Conservation (phyloP, 2,888 invertebrate genomes). For the Synergus japonicus region DNA sequence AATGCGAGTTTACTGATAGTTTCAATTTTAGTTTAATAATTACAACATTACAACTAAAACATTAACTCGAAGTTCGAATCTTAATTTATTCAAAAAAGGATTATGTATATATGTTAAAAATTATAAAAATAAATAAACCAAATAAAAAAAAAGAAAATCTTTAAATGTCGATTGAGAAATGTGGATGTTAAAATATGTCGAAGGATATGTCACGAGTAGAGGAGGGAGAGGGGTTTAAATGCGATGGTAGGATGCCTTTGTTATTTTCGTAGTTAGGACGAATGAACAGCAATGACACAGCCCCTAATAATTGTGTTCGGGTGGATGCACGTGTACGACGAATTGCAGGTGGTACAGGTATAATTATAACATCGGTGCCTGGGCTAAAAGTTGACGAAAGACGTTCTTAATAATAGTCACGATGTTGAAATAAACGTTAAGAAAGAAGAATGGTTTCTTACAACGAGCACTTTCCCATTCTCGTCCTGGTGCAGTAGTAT, state of each 20-base stretch:
- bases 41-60: too few relatives aligned
- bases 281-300: conserved; percentile 26
- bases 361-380: conserved; percentile 64
- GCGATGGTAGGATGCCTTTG: background rate
- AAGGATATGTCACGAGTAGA: too few relatives aligned
- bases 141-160: background rate
- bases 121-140: background rate
- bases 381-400: conserved; percentile 64
- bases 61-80: too few relatives aligned
- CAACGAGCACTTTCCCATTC: conserved; percentile 90
- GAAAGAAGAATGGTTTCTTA: conserved; percentile 75
- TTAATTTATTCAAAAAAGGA: too few relatives aligned
- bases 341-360: conserved; percentile 58
- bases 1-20: too few relatives aligned
- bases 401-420: conserved; percentile 62
- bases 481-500: conserved; percentile 90
- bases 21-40: too few relatives aligned
- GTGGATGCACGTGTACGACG: conserved; percentile 54
- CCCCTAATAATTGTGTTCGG: conserved; percentile 50
- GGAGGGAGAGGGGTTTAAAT: too few relatives aligned
- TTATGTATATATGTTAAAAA: too few relatives aligned
- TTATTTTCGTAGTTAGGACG: background rate
- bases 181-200: background rate
- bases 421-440: conserved; percentile 66
- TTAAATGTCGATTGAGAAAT: background rate